Percentiles rank a stretch among this genome's conserved stretches.
These are phyloP conservation scores for Dromaius novaehollandiae DNA, from an alignment of 2,113 vertebrate genomes.

Conservation along the genomic window DNA sequence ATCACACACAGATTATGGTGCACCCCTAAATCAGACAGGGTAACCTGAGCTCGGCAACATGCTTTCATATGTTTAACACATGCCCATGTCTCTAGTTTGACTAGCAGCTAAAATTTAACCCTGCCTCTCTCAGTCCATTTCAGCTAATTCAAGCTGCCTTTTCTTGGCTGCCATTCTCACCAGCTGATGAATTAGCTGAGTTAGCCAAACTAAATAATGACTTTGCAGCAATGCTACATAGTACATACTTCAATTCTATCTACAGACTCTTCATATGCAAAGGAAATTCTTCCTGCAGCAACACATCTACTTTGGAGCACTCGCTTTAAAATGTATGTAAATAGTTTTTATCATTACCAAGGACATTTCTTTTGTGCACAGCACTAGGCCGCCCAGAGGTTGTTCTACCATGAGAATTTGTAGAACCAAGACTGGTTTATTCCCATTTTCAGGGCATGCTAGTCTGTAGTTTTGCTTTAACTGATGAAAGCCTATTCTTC, in stretches of 20 bases:
- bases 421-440: not conserved
- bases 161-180: not conserved
- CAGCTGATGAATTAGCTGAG: not conserved
- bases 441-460: not conserved
- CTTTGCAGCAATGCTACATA: not conserved
- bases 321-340: not conserved
- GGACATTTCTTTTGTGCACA: not conserved
- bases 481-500: not conserved
- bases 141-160: not conserved
- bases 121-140: not conserved
- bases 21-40: not conserved
- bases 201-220: not conserved
- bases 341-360: not conserved
- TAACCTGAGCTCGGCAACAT: not conserved
- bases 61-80: not conserved
- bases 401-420: not conserved
- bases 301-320: not conserved
- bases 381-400: not conserved
- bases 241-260: rapidly evolving
- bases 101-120: no score
- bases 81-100: not conserved
- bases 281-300: not conserved
- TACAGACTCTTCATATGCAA: not conserved
- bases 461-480: not conserved
- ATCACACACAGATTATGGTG: not conserved